Base-by-base conservation (phyloP, 2,797 vertebrate genomes). In the Setipinna tenuifilis region DNA sequence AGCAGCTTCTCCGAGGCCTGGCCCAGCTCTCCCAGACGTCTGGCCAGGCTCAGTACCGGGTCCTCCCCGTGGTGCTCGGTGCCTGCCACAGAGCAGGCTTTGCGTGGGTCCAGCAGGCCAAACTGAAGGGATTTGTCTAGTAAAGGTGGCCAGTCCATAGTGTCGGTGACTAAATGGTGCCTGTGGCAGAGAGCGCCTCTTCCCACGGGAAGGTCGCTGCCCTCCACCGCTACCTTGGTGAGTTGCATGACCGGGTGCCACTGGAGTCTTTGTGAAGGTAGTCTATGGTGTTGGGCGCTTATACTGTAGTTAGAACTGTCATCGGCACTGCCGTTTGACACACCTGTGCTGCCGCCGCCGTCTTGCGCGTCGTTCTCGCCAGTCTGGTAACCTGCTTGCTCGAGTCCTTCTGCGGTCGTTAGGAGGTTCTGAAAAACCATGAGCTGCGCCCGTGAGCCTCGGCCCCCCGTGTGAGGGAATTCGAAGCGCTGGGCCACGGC, bases 381-480 rank as follows among this genome's bases (percentile, higher is more conserved):
- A 57, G 65, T 75, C 59, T 71, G 90, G 83, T 82, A 48, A 28
- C 83, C 88, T 41, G 89, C 89, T 83, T 90, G 93, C 83, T 92
- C 92, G 82, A 92, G 46, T 2, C 91, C 91, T 89, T 95, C 94
- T 87, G 93, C 86, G 82, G 93, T 91, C 84, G 94, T 93, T 62
- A 95, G 90, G 88, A 93, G 92, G 91, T 96, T 96, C 91, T 97
- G 96, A 89, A 97, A 96, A 83, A 97, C 96, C 96, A 97, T 96
- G 87, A 96, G 92, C 93, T 96, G 95, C n/a, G 95, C 95, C 62
- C 93, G 93, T 0, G 91, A 90, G 0, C 91, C 91, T 83, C 87
- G 89, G 12, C 93, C 89, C 17, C 85, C 89, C 50, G 81, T 61
- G 68, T 84, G 91, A 31, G 89, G 87, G 87, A 88, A 92, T 88